Percentiles rank a stretch among this genome's conserved stretches.
Conservation (phyloP, 2,113 vertebrate genomes). For the Numida meleagris region DNA sequence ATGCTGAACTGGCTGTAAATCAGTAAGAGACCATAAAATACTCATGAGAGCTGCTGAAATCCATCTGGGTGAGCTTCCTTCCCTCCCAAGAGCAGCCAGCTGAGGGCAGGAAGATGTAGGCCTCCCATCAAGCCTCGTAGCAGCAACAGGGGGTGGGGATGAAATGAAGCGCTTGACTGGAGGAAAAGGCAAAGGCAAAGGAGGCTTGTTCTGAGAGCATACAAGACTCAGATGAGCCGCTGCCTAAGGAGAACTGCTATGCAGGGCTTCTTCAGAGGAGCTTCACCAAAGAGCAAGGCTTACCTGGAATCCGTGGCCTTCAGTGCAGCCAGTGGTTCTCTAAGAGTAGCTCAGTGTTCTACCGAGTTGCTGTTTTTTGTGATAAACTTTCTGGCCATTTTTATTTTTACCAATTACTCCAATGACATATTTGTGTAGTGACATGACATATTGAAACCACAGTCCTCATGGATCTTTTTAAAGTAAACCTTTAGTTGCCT, state of each 20-base stretch:
- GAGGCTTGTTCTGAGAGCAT: not conserved
- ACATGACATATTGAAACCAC: not conserved
- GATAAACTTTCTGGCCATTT: not conserved
- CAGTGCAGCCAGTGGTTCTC: not conserved
- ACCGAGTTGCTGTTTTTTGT: not conserved
- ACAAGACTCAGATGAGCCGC: not conserved
- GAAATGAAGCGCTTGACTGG: not conserved
- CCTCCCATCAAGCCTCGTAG: not conserved
- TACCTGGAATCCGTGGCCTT: not conserved
- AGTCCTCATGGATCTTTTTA: not conserved
- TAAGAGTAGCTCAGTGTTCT: not conserved
- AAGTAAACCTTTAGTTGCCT: not conserved
- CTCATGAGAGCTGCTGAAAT: constrained; percentile 81
- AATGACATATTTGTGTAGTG: not conserved
- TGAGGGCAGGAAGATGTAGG: constrained; percentile 60
- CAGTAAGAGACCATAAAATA: constrained; percentile 82
- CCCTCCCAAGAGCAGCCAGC: constrained; percentile 71
- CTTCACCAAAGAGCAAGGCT: not conserved
- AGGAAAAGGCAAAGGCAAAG: not conserved
- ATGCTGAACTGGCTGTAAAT: constrained; percentile 86
- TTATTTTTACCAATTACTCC: not conserved
- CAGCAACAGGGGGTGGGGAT: not conserved
- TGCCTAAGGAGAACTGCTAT: not conserved
- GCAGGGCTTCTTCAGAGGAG: not conserved
- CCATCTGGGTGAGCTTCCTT: constrained; percentile 77